Conservation (phyloP, 2,797 vertebrate species). For the Sebastes glaucus region DNA sequence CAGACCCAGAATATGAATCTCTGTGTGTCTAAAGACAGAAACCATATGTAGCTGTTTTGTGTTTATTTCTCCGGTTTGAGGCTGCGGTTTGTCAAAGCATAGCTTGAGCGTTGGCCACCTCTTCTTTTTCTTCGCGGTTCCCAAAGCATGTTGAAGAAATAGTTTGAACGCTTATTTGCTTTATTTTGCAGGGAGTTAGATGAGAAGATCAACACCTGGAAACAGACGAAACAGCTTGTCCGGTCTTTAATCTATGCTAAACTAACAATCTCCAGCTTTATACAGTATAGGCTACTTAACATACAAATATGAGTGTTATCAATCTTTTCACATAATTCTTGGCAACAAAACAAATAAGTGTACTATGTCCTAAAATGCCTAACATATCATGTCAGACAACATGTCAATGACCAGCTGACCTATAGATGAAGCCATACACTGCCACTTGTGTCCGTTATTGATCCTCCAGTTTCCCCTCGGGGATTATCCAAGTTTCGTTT, state of each 20-base stretch:
- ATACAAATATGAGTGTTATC: neutral
- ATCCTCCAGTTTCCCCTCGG: slow-evolving; percentile 1
- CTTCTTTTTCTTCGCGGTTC: neutral
- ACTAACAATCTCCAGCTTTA: neutral
- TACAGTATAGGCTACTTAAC: neutral
- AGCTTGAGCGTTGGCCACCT: neutral
- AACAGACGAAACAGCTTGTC: neutral
- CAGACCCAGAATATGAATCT: slow-evolving; percentile 3
- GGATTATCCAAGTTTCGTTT: slow-evolving; percentile 13
- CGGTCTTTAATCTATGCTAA: neutral
- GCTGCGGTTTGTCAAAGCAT: slow-evolving; percentile 3
- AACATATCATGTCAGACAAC: neutral
- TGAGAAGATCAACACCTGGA: neutral
- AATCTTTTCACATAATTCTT: no score
- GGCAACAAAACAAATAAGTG: no score
- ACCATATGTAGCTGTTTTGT: slow-evolving; percentile 13
- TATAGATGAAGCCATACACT: neutral
- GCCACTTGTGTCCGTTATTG: neutral
- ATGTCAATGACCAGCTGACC: slow-evolving; percentile 9
- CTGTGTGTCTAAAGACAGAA: slow-evolving; percentile 5
- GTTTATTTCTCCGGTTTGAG: neutral
- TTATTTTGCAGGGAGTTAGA: neutral
- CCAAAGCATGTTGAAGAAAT: neutral
- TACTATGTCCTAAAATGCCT: neutral
- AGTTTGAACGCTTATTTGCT: neutral